phyloP scores from a whole-genome alignment of 1,140 invertebrate genomes.

The Calephelis nemesis region DNA sequence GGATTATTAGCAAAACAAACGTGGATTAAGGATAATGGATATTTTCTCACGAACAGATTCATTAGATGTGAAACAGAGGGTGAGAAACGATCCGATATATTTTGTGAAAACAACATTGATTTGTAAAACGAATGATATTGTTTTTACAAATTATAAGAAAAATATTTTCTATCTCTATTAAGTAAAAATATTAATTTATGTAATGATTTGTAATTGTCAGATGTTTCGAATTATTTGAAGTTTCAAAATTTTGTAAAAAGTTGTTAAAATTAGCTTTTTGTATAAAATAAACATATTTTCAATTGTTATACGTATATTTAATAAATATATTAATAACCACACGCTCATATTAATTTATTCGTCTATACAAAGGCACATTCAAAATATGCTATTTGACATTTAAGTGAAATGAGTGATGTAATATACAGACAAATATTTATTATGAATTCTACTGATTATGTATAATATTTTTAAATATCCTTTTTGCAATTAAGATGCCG shows the following conservation, averaged over 20 bases:
- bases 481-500: neutral
- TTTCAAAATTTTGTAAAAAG: slow-evolving; percentile 14
- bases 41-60: slow-evolving; percentile 55
- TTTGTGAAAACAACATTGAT: slow-evolving; percentile 18
- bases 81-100: slow-evolving; percentile 37
- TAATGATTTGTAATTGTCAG: slow-evolving; percentile 8
- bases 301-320: slow-evolving; percentile 38
- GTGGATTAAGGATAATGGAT: slow-evolving; percentile 15
- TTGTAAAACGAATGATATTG: neutral
- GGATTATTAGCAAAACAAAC: slow-evolving; percentile 22
- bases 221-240: slow-evolving; percentile 4
- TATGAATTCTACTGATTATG: no score
- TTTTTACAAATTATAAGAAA: slow-evolving; percentile 20
- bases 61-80: slow-evolving; percentile 52
- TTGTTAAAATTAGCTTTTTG: slow-evolving; percentile 19
- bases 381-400: neutral
- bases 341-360: neutral
- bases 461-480: neutral
- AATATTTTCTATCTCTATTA: slow-evolving; percentile 2
- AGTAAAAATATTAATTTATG: slow-evolving; percentile 2
- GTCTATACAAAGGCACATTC: neutral
- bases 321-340: slow-evolving; percentile 34
- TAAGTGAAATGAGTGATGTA: neutral
- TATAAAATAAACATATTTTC: slow-evolving; percentile 22
- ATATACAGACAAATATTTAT: no score